A percentile compares a stretch with the other conserved stretches of the same genome.
Evolutionary conservation across 2,113 vertebrate species (phyloP).

Genomic region (Microcebus tavaratra): DNA sequence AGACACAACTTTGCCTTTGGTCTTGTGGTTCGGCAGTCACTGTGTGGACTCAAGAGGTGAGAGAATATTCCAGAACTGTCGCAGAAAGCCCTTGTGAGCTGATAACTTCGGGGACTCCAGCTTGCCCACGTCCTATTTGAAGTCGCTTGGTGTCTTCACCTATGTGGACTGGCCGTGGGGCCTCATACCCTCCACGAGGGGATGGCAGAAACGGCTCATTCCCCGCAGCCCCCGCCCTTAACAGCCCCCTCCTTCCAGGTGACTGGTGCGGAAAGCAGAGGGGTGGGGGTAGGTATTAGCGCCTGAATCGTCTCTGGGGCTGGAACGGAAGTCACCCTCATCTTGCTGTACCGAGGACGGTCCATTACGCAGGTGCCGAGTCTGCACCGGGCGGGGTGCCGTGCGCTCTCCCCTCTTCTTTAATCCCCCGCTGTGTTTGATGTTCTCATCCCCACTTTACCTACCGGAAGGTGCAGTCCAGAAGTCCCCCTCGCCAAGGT

Average conservation of each 20-base stretch:
- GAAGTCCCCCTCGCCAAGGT: fast-evolving
- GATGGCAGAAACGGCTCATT: background rate
- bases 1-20: background rate
- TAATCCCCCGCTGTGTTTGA: too few species aligned
- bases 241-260: background rate
- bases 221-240: too few species aligned
- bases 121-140: background rate
- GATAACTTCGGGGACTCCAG: fast-evolving
- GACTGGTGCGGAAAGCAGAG: background rate
- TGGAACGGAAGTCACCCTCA: too few species aligned
- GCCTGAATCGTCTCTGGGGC: background rate
- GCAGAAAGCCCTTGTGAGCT: background rate
- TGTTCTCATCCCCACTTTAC: too few species aligned
- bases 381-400: background rate
- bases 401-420: fast-evolving
- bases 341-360: background rate
- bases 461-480: background rate
- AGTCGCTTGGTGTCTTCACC: background rate
- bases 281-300: background rate
- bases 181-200: too few species aligned
- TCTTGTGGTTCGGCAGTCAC: background rate
- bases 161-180: too few species aligned
- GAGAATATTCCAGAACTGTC: background rate
- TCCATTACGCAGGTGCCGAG: too few species aligned
- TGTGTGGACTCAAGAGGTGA: background rate